Base-by-base conservation (phyloP, 2,888 invertebrate genomes). In the Cyaniris semiargus region DNA sequence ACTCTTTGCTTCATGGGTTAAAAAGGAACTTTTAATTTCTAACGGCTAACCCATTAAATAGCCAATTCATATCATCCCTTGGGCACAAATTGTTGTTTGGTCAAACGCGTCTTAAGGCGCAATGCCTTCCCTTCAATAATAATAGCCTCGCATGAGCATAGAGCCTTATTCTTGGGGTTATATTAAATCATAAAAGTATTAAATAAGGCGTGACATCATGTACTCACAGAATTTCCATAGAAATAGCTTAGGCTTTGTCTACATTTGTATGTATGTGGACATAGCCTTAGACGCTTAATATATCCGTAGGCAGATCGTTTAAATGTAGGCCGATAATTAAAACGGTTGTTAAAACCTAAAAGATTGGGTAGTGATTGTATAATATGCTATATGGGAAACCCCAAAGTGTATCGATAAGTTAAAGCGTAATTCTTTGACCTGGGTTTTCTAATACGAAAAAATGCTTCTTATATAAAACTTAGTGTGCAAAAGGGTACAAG, bases 181-280 rank as follows among this genome's bases (percentile, higher is more conserved):
- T 74, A 27, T 53, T 74, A 74, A 74, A 74, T 74, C 48, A 74
- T 74, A 74, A 74, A 53, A 27, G 13, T 23, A 48, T 23, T n/a
- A n/a, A 53, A 48, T 44, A 74, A 74, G 48, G 53, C 18, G 48
- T 74, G 74, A 74, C 44, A 53, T 74, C 74, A 74, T 74, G 27
- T 44, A 27, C 27, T 27, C 74, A 48, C 23, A 53, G 74, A 27
- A 48, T 74, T 74, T 74, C 74, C 74, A 74, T 74, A 74, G 53
- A 74, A 74, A 74, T 74, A 48, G n/a, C n/a, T n/a, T n/a, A n/a
- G n/a, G n/a, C n/a, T n/a, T n/a, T n/a, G n/a, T n/a, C n/a, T n/a
- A n/a, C n/a, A n/a, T n/a, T n/a, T n/a, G n/a, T n/a, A n/a, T n/a
- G n/a, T n/a, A n/a, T n/a, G n/a, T n/a, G n/a, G n/a, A n/a, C n/a